These are phyloP conservation scores for Lasioglossum villosulum DNA, from an alignment of 2,888 invertebrate genomes.

Conservation along the genomic window DNA sequence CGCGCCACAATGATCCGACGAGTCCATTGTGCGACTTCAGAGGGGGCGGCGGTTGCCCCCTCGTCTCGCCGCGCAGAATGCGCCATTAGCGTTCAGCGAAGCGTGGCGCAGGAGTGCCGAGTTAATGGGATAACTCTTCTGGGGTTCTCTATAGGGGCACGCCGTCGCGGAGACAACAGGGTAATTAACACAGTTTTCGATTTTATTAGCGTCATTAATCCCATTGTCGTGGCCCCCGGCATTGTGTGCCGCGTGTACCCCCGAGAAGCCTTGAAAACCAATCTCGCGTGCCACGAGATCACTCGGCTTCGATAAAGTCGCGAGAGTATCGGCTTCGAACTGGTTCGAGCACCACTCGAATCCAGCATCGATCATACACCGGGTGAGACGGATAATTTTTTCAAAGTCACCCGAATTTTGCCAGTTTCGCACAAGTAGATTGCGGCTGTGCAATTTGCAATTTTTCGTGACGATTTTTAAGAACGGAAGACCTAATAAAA, in stretches of 20 bases:
- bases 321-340: constrained; percentile 20
- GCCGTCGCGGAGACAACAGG: constrained; percentile 10
- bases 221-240: background rate
- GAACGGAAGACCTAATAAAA: too few relatives aligned
- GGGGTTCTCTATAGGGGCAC: background rate
- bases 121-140: constrained; percentile 37
- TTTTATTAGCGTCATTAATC: constrained; percentile 20
- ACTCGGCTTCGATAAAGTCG: constrained; percentile 37
- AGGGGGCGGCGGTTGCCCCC: background rate
- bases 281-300: background rate
- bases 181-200: constrained; percentile 37
- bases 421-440: too few relatives aligned
- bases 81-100: constrained; percentile 40
- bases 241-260: background rate
- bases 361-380: constrained; percentile 39
- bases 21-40: constrained; percentile 25
- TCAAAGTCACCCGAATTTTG: too few relatives aligned
- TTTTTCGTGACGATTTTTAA: too few relatives aligned
- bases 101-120: constrained; percentile 34
- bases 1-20: constrained; percentile 26
- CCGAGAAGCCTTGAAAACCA: background rate
- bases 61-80: constrained; percentile 31
- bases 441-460: too few relatives aligned
- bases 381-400: background rate
- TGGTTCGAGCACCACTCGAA: constrained; percentile 43